A percentile compares a stretch with the other conserved stretches of the same genome.
phyloP scores from a whole-genome alignment of 2,113 vertebrate genomes.

The Typhlomys cinereus region DNA sequence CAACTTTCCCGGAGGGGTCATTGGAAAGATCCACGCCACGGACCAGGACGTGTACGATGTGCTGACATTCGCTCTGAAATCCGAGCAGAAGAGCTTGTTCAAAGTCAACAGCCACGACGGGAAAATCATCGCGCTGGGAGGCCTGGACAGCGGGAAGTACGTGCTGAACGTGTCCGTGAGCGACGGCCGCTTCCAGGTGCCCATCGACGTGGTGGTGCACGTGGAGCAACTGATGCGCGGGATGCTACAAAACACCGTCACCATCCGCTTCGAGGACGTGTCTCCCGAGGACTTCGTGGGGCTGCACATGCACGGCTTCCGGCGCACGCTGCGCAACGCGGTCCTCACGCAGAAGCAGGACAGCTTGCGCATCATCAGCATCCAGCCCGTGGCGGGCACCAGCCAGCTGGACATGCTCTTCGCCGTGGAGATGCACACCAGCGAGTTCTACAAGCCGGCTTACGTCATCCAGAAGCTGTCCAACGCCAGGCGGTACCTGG shows the following conservation, averaged over 20 bases:
- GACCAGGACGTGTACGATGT: slow-evolving; percentile 97
- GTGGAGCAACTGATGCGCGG: slow-evolving; percentile 92
- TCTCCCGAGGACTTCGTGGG: slow-evolving; percentile 95
- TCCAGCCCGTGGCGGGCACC: slow-evolving; percentile 93
- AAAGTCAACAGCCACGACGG: slow-evolving; percentile 95
- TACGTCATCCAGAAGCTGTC: slow-evolving; percentile 97
- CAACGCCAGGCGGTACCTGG: slow-evolving; percentile 91
- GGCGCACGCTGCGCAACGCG: slow-evolving; percentile 88
- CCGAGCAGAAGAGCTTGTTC: slow-evolving; percentile 96
- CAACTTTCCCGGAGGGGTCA: slow-evolving; percentile 97
- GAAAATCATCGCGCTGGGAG: slow-evolving; percentile 95
- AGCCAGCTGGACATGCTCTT: slow-evolving; percentile 96
- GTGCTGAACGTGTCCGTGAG: slow-evolving; percentile 94
- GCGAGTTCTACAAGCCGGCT: slow-evolving; percentile 94
- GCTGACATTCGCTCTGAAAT: slow-evolving; percentile 92
- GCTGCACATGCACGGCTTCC: slow-evolving; percentile 90
- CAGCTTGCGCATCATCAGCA: slow-evolving; percentile 93
- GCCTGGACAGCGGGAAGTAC: slow-evolving; percentile 94
- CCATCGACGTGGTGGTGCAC: slow-evolving; percentile 91
- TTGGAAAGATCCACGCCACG: slow-evolving; percentile 96
- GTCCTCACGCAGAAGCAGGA: slow-evolving; percentile 92
- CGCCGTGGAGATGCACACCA: slow-evolving; percentile 89
- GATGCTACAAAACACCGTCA: slow-evolving; percentile 95
- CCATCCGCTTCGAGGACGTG: slow-evolving; percentile 95
- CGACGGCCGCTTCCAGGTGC: slow-evolving; percentile 95